These are phyloP conservation scores for Charadrius vociferus DNA, from an alignment of 2,113 vertebrate genomes.

Conservation along the genomic window DNA sequence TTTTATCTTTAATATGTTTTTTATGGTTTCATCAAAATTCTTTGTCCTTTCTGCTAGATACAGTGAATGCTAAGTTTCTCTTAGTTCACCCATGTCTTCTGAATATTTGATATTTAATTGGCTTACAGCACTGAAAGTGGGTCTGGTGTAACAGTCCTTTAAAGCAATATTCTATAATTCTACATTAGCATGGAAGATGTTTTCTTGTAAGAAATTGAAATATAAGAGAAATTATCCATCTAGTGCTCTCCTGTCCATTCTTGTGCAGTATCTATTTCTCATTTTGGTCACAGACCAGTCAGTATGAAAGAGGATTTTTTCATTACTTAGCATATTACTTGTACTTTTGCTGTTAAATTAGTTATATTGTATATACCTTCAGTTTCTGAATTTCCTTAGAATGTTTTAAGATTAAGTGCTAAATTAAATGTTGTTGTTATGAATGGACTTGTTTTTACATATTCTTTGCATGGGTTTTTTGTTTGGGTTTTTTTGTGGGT, in stretches of 20 bases:
- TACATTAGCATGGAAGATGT: not conserved
- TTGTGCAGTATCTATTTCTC: not conserved
- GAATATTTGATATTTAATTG: not conserved
- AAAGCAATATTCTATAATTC: not conserved
- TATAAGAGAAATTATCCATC: not conserved
- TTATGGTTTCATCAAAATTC: not conserved
- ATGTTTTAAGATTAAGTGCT: not conserved
- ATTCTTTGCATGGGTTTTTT: not conserved
- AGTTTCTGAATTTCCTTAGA: not conserved
- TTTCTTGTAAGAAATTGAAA: not conserved
- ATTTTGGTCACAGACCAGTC: not conserved
- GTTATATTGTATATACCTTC: not conserved
- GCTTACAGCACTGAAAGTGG: not conserved
- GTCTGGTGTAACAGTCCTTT: not conserved
- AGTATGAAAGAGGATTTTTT: not conserved
- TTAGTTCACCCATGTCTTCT: not conserved
- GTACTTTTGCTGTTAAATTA: not conserved
- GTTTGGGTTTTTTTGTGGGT: not conserved
- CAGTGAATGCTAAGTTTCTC: not conserved
- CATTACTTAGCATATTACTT: not conserved
- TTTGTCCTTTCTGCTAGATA: not conserved
- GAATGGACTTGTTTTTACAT: not conserved
- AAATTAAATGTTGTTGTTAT: not conserved
- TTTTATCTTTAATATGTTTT: not conserved
- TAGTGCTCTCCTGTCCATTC: not conserved